Evolutionary conservation across 1,140 invertebrate genomes (phyloP).

Genomic region (Holcopasites calliopsidis): DNA sequence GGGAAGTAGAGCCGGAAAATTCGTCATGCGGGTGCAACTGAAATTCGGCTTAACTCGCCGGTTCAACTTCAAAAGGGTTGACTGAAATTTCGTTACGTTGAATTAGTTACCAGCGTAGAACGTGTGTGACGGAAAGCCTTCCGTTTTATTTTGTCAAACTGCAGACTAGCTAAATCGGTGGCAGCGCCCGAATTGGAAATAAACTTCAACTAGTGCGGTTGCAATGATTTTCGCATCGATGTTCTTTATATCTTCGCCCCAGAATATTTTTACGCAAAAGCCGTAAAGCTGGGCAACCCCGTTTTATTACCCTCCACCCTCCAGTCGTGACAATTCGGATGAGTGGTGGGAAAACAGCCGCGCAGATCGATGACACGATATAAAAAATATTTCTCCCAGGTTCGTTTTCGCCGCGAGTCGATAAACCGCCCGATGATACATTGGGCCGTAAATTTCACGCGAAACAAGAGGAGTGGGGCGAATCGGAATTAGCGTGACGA

Average conservation of each 20-base stretch:
- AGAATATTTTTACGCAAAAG: too few relatives aligned
- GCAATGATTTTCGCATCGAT: too few relatives aligned
- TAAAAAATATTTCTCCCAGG: neutral
- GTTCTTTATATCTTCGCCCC: too few relatives aligned
- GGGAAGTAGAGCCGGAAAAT: neutral
- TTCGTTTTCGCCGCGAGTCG: conserved; percentile 4
- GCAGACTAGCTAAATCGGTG: too few relatives aligned
- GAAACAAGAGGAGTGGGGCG: conserved; percentile 7
- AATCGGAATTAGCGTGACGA: conserved; percentile 27
- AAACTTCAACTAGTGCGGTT: too few relatives aligned
- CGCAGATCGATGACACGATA: neutral
- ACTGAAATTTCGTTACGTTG: neutral
- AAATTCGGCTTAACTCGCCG: neutral
- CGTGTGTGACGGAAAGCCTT: too few relatives aligned
- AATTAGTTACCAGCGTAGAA: too few relatives aligned
- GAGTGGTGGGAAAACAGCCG: neutral
- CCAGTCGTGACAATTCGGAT: neutral
- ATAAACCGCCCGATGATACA: conserved; percentile 10
- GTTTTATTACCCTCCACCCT: neutral
- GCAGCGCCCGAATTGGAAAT: too few relatives aligned
- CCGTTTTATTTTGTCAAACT: too few relatives aligned
- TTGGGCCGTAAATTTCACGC: conserved; percentile 36
- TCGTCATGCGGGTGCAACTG: neutral
- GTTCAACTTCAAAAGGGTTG: neutral
- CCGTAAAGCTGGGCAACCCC: too few relatives aligned